Base-by-base conservation (phyloP, 2,797 vertebrate genomes). In the Pelochelys cantorii region DNA sequence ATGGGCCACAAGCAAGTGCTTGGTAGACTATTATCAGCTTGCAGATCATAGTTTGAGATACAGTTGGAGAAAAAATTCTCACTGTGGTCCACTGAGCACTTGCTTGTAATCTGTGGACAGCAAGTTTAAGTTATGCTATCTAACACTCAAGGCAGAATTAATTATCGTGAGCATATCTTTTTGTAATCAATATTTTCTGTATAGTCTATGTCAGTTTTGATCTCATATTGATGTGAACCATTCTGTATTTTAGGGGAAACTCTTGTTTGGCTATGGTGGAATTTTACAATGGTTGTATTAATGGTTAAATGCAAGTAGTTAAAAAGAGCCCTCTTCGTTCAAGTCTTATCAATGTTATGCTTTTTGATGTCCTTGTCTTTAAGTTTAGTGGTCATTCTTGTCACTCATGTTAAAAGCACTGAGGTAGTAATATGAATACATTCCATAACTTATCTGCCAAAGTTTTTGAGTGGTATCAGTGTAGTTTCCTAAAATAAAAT, bases 401-500 rank as follows among this genome's bases (percentile, higher is more conserved):
- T 52, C 56, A 57, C 82, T 17, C 52, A 5, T 54, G 9, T 74
- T 92, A 8, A 7, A 79, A 83, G 11, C 52, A 79, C 17, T 18
- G 80, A 54, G 42, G 42, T 84, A 89, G 23, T 42, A 91, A 77
- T 77, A 3, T 0, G 23, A 57, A 15, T 71, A 17, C 7, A 87
- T 94, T 93, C 5, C n/a, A 2, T 82, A 0, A 34, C 5, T 79
- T 79, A 17, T 4, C 34, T 78, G 57, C 42, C 25, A 91, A 87
- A 55, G 60, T 10, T 2, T 52, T 82, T 74, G 53, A 7, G 4
- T 54, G 14, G 42, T 37, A 78, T 52, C 2, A 60, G 5, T 3
- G 68, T 27, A 7, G 11, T 65, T 87, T 84, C 82, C 25, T 86
- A 15, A 85, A 88, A 27, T 57, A 75, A 83, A 17, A 25, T 59